Evolutionary conservation across 2,888 invertebrate species (phyloP).

Genomic region (Agonopterix subpropinquella): DNA sequence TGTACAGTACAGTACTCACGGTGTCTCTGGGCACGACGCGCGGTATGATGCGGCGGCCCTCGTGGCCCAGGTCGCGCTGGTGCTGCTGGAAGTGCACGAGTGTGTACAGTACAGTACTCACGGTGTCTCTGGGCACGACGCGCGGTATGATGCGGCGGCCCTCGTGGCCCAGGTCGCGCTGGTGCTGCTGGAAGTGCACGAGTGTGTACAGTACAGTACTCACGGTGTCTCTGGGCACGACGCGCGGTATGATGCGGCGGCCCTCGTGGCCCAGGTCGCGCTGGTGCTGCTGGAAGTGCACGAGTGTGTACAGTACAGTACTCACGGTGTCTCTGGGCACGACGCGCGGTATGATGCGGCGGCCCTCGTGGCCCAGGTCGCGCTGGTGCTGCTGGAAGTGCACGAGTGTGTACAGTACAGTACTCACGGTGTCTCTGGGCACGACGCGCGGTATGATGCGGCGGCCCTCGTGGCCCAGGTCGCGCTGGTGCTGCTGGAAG

Average conservation of each 20-base stretch:
- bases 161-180: slow-evolving; percentile 66
- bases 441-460: slow-evolving; percentile 28
- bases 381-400: slow-evolving; percentile 75
- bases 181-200: slow-evolving; percentile 73
- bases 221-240: not conserved
- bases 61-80: slow-evolving; percentile 64
- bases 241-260: slow-evolving; percentile 41
- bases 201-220: slow-evolving; percentile 25
- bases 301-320: slow-evolving; percentile 33
- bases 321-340: not conserved
- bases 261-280: slow-evolving; percentile 68
- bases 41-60: too few species aligned
- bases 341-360: slow-evolving; percentile 36
- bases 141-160: slow-evolving; percentile 57
- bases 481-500: slow-evolving; percentile 75
- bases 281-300: slow-evolving; percentile 75
- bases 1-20: too few species aligned
- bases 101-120: slow-evolving; percentile 19
- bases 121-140: not conserved
- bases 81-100: slow-evolving; percentile 73
- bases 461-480: slow-evolving; percentile 70
- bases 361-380: slow-evolving; percentile 68
- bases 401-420: slow-evolving; percentile 36
- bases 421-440: not conserved
- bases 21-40: too few species aligned